These are phyloP conservation scores for Phrixothrix hirtus DNA, from an alignment of 2,888 invertebrate genomes.

Conservation along the genomic window DNA sequence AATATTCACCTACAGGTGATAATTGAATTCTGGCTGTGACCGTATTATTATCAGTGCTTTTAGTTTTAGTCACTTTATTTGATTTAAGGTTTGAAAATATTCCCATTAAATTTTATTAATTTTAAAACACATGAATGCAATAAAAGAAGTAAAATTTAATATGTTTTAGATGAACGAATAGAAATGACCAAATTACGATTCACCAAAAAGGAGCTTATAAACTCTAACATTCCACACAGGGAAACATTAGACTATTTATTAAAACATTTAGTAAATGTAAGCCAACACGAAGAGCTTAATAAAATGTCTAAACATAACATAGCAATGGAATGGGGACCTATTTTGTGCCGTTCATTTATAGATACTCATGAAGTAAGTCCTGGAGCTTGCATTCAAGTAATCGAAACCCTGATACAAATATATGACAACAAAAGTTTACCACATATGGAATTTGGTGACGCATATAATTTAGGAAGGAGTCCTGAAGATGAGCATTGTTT, in stretches of 20 bases:
- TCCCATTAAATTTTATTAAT: background rate
- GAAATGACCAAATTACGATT: conserved; percentile 34
- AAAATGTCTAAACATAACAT: conserved; percentile 41
- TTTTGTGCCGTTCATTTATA: conserved; percentile 22
- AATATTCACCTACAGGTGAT: too few relatives aligned
- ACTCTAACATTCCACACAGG: conserved; percentile 36
- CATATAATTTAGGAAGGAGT: conserved; percentile 9
- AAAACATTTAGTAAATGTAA: conserved; percentile 43
- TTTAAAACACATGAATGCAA: background rate
- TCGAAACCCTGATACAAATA: conserved; percentile 23
- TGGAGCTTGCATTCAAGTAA: conserved; percentile 17
- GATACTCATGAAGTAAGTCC: conserved; percentile 13
- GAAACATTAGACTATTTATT: conserved; percentile 44
- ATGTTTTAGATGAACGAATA: conserved; percentile 20
- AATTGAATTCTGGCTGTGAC: too few relatives aligned
- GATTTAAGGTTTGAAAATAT: background rate
- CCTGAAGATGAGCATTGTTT: too few relatives aligned
- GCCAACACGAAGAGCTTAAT: conserved; percentile 39
- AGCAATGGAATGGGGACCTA: conserved; percentile 42
- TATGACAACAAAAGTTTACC: conserved; percentile 17
- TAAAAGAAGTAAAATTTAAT: background rate
- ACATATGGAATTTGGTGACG: background rate
- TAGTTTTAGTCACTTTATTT: too few relatives aligned
- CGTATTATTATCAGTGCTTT: too few relatives aligned
- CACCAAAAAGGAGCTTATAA: conserved; percentile 35